These are phyloP conservation scores for Liopterus haemorrhoidalis DNA, from an alignment of 2,888 invertebrate species.

Conservation along the genomic window DNA sequence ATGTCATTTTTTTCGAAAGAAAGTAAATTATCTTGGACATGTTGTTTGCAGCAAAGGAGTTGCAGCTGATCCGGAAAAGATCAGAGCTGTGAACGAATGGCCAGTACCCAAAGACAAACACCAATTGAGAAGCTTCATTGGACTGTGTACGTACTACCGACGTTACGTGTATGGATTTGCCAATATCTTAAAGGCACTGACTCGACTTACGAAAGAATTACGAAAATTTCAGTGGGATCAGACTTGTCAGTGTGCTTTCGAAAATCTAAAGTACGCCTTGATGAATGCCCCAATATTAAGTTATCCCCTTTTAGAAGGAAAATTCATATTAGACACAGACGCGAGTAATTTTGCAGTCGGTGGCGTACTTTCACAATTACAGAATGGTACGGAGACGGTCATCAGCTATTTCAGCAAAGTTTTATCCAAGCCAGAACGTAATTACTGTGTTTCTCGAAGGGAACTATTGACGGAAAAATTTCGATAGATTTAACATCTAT, in stretches of 20 bases:
- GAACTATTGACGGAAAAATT: conserved; percentile 26
- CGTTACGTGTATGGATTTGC: conserved; percentile 28
- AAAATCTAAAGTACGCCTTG: background rate
- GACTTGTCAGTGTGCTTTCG: background rate
- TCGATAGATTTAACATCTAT: conserved; percentile 9
- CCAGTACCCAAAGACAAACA: conserved; percentile 25
- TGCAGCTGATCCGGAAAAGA: background rate
- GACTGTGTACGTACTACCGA: conserved; percentile 32
- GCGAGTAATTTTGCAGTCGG: background rate
- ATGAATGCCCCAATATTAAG: background rate
- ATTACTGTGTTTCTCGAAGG: conserved; percentile 27
- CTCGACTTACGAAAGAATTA: background rate
- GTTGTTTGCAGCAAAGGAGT: background rate
- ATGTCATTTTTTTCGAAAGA: background rate
- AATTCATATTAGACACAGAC: conserved; percentile 2
- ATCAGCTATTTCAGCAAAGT: conserved; percentile 23
- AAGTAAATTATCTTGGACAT: background rate
- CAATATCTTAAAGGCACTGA: conserved; percentile 24
- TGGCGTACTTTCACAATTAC: background rate
- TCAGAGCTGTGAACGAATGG: conserved; percentile 19
- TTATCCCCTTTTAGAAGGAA: background rate
- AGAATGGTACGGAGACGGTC: conserved; percentile 19
- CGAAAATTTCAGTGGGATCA: background rate
- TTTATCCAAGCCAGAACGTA: conserved; percentile 12
- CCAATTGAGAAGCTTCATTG: conserved; percentile 29